Evolutionary conservation across 2,797 vertebrate genomes (phyloP), one percentile per base, ranked within the genome.

Genomic region (Monodelphis domestica): DNA sequence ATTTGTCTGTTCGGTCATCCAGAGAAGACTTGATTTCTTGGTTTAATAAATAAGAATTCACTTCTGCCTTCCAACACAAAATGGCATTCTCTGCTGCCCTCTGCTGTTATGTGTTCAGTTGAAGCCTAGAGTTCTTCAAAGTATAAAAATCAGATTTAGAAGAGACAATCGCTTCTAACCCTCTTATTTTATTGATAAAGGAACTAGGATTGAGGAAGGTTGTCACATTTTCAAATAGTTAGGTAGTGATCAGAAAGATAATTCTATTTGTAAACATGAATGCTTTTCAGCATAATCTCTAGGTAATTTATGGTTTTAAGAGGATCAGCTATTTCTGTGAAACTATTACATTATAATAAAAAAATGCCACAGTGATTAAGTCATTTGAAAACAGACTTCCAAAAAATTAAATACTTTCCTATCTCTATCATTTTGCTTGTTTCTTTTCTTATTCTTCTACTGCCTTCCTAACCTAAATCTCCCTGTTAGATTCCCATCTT

Each of bases 41-140:
- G 63, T 45, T 24, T 84, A 84, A 84, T 28, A 38, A 33, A 70
- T 45, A 78, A 45, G 21, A 84, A 3, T 0, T 26, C 24, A 4
- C 17, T 7, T 24, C 21, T 26, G 21, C 38, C 50, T 45, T 84
- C 24, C 50, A 10, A 50, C 38, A 1, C 0, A 0, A 96, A 98
- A 24, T 0, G 5, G 52, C n/a, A 51, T 57, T 63, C 93, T 98
- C 95, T 98, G 98, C 97, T 97, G 96, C 97, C 97, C 98, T 97
- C 98, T 98, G 92, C 97, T 94, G 98, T 30, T 12, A 0, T 28
- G 1, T 78, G 53, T 59, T 51, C 84, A 53, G 91, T 45, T 92
- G 90, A 93, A 91, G 12, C 6, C 63, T 78, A 78, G 2, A 38
- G 17, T 78, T 38, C n/a, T 38, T 78, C 63, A 2, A 9, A 38